Conservation (phyloP, 2,113 vertebrate genomes). For the Hippoglossus stenolepis region DNA sequence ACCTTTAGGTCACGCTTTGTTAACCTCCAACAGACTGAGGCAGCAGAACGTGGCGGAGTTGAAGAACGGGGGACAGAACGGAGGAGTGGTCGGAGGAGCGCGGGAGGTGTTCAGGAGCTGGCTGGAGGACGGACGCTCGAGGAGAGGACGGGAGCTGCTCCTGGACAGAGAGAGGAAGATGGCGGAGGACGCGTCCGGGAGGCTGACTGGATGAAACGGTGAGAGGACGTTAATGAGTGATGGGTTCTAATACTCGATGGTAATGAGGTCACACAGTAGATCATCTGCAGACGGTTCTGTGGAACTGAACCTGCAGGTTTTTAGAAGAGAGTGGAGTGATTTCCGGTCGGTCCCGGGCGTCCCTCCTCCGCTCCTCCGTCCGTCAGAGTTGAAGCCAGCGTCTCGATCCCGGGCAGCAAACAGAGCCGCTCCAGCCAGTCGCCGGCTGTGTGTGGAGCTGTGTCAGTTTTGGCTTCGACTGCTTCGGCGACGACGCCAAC, state of each 20-base stretch:
- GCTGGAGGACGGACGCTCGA: constrained; percentile 83
- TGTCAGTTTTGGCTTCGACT: constrained; percentile 59
- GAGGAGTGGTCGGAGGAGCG: constrained; percentile 57
- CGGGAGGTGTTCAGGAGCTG: constrained; percentile 82
- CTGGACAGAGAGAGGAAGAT: constrained; percentile 83
- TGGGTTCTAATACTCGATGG: neutral
- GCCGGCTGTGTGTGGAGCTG: constrained; percentile 51
- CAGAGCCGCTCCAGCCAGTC: constrained; percentile 30
- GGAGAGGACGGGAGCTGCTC: constrained; percentile 77
- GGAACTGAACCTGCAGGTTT: no score
- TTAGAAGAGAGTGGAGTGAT: no score
- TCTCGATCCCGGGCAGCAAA: constrained; percentile 56
- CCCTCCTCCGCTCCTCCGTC: neutral
- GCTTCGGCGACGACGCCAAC: constrained; percentile 51
- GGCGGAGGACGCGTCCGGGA: constrained; percentile 81
- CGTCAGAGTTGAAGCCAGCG: constrained; percentile 50
- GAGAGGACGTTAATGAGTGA: constrained; percentile 7
- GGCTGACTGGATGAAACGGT: constrained; percentile 77
- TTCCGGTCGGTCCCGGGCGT: neutral
- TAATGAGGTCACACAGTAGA: no score
- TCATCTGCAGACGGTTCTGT: no score
- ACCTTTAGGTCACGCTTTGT: no score
- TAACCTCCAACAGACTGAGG: constrained; percentile 53
- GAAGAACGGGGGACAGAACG: constrained; percentile 76
- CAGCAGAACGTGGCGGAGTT: constrained; percentile 75